phyloP scores from a whole-genome alignment of 2,797 vertebrate genomes.

The Melanotaenia parkinsoni region DNA sequence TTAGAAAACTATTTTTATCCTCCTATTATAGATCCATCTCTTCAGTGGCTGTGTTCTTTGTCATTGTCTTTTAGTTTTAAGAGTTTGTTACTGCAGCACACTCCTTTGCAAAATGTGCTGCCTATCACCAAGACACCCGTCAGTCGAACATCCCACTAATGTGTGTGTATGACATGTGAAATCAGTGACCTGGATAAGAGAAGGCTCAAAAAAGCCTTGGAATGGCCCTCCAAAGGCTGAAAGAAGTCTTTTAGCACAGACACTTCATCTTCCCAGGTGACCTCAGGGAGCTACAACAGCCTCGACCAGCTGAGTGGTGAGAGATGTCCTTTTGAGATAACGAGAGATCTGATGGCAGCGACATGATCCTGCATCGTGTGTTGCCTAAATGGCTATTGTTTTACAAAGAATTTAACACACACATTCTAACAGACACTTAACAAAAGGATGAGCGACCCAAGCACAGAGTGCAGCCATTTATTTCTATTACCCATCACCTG shows the following conservation, averaged over 20 bases:
- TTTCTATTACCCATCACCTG: slow-evolving; percentile 46
- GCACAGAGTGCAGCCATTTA: slow-evolving; percentile 34
- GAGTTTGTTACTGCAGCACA: neutral
- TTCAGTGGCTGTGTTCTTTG: neutral
- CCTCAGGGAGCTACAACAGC: slow-evolving; percentile 8
- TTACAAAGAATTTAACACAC: slow-evolving; percentile 32
- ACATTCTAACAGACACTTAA: slow-evolving; percentile 20
- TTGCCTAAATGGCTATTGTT: slow-evolving; percentile 22
- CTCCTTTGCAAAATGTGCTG: slow-evolving; percentile 20
- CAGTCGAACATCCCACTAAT: slow-evolving; percentile 34
- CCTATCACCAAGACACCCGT: slow-evolving; percentile 28
- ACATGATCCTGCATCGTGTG: neutral
- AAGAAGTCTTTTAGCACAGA: slow-evolving; percentile 14
- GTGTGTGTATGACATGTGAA: slow-evolving; percentile 28
- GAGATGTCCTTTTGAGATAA: neutral
- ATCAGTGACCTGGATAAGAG: slow-evolving; percentile 17
- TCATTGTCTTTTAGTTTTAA: neutral
- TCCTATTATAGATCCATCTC: too few species aligned
- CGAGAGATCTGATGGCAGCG: slow-evolving; percentile 8
- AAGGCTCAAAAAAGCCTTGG: neutral
- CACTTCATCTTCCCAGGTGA: slow-evolving; percentile 30
- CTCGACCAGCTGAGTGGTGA: neutral
- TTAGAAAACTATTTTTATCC: too few species aligned
- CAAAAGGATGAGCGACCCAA: slow-evolving; percentile 10
- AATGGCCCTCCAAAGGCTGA: neutral